A percentile compares a stretch with the other conserved stretches of the same genome.
Conservation (phyloP, 2,888 invertebrate genomes). For the Alentia gelatinosa region DNA sequence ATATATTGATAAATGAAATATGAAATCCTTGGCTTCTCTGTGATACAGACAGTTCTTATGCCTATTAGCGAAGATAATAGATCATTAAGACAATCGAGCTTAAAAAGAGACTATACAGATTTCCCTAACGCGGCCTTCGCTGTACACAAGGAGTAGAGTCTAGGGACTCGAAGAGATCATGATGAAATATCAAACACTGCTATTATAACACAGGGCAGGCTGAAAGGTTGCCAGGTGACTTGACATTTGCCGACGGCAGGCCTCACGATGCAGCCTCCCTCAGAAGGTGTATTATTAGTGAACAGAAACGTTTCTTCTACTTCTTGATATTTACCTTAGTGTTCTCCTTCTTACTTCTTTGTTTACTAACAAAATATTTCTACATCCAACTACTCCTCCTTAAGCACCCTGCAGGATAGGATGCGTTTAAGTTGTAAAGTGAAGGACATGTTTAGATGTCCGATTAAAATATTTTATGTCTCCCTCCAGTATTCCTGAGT, state of each 20-base stretch:
- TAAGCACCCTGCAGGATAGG: background rate
- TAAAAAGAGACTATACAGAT: background rate
- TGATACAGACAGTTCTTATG: too few species aligned
- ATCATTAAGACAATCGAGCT: too few species aligned
- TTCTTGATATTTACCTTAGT: background rate
- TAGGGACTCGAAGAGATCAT: background rate
- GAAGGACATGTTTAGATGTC: too few species aligned
- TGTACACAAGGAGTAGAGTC: background rate
- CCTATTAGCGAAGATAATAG: too few species aligned
- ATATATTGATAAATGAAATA: too few species aligned
- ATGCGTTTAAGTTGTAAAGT: too few species aligned
- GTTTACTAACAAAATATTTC: conserved; percentile 21
- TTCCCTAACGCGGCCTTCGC: background rate
- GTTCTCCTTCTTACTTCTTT: background rate
- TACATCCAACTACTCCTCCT: background rate
- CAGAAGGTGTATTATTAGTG: conserved; percentile 6
- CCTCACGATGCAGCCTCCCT: background rate
- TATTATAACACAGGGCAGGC: background rate
- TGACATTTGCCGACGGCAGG: background rate
- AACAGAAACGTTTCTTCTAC: background rate
- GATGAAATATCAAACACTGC: background rate
- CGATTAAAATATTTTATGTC: too few species aligned
- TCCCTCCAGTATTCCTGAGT: too few species aligned
- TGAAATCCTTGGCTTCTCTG: too few species aligned
- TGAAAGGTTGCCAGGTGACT: background rate